Percentiles rank a stretch among this genome's conserved stretches.
Conservation (phyloP, 2,113 vertebrate species). For the Pachyramphus minor region DNA sequence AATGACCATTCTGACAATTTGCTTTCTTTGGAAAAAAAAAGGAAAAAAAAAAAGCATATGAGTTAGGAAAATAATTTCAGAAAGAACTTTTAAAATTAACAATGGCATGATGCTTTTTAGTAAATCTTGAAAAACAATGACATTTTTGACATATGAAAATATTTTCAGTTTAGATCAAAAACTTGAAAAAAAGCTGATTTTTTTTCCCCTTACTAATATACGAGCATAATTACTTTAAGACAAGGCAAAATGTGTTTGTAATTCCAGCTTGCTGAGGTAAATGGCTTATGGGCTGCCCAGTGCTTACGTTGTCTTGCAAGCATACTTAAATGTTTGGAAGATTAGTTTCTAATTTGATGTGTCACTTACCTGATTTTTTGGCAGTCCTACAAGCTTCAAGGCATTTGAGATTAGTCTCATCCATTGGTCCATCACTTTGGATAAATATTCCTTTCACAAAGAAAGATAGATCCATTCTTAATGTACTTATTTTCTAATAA, state of each 20-base stretch:
- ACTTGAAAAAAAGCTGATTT: not conserved
- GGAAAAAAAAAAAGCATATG: not conserved
- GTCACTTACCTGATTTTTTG: slow-evolving; percentile 31
- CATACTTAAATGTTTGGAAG: slow-evolving; percentile 36
- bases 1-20: not conserved
- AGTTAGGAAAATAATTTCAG: not conserved
- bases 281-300: slow-evolving; percentile 19
- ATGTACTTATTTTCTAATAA: not conserved
- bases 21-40: too few relatives aligned
- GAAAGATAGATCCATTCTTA: not conserved
- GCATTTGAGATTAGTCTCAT: slow-evolving; percentile 7
- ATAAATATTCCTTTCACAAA: not conserved
- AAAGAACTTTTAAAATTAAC: not conserved
- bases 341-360: slow-evolving; percentile 45
- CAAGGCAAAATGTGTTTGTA: not conserved
- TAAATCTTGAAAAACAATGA: not conserved
- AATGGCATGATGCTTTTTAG: not conserved
- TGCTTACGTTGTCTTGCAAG: not conserved
- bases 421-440: not conserved
- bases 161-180: not conserved
- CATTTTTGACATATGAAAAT: not conserved
- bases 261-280: slow-evolving; percentile 43
- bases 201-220: not conserved
- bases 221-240: not conserved
- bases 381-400: not conserved